Evolutionary conservation across 2,888 invertebrate species (phyloP).

Genomic region (Galerucella pusilla): DNA sequence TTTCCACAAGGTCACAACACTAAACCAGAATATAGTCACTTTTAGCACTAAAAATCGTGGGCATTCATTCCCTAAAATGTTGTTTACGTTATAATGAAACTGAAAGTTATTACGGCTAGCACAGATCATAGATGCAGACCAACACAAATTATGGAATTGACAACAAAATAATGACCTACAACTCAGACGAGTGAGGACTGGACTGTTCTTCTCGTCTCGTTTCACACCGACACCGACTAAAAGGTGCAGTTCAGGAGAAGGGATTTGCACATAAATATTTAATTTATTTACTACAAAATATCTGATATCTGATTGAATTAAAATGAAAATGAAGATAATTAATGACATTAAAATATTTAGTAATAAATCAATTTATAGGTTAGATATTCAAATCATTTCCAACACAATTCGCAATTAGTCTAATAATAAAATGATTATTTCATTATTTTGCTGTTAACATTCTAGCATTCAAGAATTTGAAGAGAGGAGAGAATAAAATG

Average conservation of each 20-base stretch:
- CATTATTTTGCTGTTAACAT: too few species aligned
- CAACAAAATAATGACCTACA: background rate
- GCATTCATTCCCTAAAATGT: background rate
- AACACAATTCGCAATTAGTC: too few species aligned
- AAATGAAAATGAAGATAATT: background rate
- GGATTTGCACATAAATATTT: background rate
- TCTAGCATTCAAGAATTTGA: too few species aligned
- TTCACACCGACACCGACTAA: background rate
- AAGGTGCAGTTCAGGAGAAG: background rate
- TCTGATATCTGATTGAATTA: background rate
- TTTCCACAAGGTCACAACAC: conserved; percentile 2
- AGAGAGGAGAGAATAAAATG: too few species aligned
- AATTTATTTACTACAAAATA: too few species aligned
- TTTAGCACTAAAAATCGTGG: background rate
- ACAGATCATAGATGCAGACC: background rate
- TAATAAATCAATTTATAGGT: too few species aligned
- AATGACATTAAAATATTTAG: too few species aligned
- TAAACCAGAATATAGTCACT: background rate
- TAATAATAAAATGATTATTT: too few species aligned
- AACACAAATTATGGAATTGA: background rate
- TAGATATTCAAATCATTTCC: too few species aligned
- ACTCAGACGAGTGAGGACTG: background rate
- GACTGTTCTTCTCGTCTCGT: background rate
- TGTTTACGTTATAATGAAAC: background rate
- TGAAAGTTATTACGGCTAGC: background rate